Evolutionary conservation across 2,888 invertebrate genomes (phyloP), one percentile per base, ranked within the genome.

Genomic region (Suillia variegata): DNA sequence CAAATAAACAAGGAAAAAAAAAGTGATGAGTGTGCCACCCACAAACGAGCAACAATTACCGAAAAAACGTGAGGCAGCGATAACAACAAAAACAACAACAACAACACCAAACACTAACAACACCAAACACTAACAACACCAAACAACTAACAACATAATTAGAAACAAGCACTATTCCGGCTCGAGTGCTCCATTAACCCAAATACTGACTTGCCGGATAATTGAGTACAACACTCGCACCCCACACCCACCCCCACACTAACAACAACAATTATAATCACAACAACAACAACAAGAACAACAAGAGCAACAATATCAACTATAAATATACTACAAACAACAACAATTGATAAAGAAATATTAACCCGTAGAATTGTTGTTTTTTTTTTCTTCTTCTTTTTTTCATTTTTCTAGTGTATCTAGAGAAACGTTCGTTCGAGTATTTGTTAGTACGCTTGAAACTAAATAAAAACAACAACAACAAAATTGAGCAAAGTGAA

Each of bases 341-440:
- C 38, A n/a, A 38, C n/a, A 38, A 38, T 38, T 38, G 38, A 38
- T 38, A 38, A 38, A 38, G 38, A 38, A 38, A 13, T 38, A 38
- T 38, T 38, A 38, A 38, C 38, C 38, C n/a, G 38, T n/a, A 31
- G n/a, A n/a, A n/a, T n/a, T n/a, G n/a, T n/a, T n/a, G n/a, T n/a
- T n/a, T n/a, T n/a, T n/a, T n/a, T n/a, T n/a, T n/a, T n/a, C n/a
- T n/a, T n/a, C n/a, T n/a, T n/a, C n/a, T n/a, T n/a, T n/a, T n/a
- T n/a, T n/a, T n/a, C n/a, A n/a, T n/a, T n/a, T n/a, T n/a, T n/a
- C n/a, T n/a, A n/a, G n/a, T n/a, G n/a, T n/a, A n/a, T n/a, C n/a
- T n/a, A n/a, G n/a, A n/a, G n/a, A n/a, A n/a, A n/a, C n/a, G n/a
- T n/a, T n/a, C n/a, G n/a, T n/a, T n/a, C n/a, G n/a, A n/a, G n/a